A percentile compares a stretch with the other conserved stretches of the same genome.
These are phyloP conservation scores for Aricia agestis DNA, from an alignment of 1,140 invertebrate genomes.

Conservation along the genomic window DNA sequence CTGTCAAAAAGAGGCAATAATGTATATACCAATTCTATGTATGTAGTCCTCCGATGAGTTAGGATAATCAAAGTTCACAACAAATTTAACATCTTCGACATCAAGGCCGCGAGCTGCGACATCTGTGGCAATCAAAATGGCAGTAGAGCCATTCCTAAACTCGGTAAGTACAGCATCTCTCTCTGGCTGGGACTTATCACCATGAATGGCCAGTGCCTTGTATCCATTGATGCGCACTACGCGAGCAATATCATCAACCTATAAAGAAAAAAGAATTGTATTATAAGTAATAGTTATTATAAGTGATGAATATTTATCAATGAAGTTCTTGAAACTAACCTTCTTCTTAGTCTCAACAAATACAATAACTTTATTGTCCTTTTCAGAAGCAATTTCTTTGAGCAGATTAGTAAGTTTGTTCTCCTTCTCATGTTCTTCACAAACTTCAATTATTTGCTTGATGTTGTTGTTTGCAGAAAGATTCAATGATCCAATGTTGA, in stretches of 20 bases:
- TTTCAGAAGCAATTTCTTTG: constrained; percentile 90
- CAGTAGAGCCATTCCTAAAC: constrained; percentile 93
- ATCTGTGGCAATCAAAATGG: constrained; percentile 98
- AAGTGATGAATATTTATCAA: not conserved
- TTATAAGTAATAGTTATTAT: not conserved
- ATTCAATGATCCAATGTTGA: constrained; percentile 96
- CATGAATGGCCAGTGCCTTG: constrained; percentile 95
- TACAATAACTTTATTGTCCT: constrained; percentile 95
- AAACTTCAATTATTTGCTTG: constrained; percentile 96
- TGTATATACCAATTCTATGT: constrained; percentile 92
- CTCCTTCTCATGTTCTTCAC: constrained; percentile 93
- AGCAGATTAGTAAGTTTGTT: constrained; percentile 87
- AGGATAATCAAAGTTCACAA: constrained; percentile 99
- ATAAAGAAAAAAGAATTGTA: constrained; percentile 27
- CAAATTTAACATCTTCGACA: constrained; percentile 99
- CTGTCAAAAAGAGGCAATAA: too few relatives aligned
- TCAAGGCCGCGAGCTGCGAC: constrained; percentile 98
- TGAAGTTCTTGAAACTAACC: constrained; percentile 43
- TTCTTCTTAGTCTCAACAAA: constrained; percentile 99
- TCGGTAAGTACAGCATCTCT: constrained; percentile 94
- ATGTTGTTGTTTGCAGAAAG: constrained; percentile 99
- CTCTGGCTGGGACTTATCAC: constrained; percentile 98
- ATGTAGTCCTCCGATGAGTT: constrained; percentile 99
- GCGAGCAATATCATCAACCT: constrained; percentile 95
- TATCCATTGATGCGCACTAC: constrained; percentile 91